Evolutionary conservation across 2,797 vertebrate genomes (phyloP), one percentile per base, ranked within the genome.

Genomic region (Simalia tracyae): DNA sequence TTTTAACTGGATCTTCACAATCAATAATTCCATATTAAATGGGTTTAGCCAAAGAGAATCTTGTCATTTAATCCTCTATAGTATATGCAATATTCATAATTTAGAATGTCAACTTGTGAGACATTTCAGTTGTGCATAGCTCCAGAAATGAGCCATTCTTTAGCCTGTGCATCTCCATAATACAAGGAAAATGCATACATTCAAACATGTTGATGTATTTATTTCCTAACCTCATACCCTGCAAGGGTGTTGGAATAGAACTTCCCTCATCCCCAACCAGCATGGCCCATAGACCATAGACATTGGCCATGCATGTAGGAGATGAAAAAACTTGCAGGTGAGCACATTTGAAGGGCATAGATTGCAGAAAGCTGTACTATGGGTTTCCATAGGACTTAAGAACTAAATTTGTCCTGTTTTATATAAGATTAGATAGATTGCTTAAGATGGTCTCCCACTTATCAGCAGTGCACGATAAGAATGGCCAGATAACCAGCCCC

Each of bases 21-120:
- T 81, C 88, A 86, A 92, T 72, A 72, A 81, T 57, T 84, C 91
- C 59, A 56, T 31, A 60, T 89, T 86, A 86, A 72, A 59, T 86
- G 63, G 36, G 86, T 86, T 68, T 28, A 66, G 12, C 66, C 81
- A 60, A 66, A 60, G 26, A 89, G 28, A 19, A 36, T 68, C 2
- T 92, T 36, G 36, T 60, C 63, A 76, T 81, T 14, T 84, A 92
- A 88, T 54, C 22, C 15, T 57, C 19, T 60, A 19, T 89, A 84
- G 19, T 46, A 59, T 46, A 64, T 66, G 50, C 2, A 88, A 28
- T 24, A 89, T 10, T 36, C 76, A 84, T 66, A 31, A 63, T 92
- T 76, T 36, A 87, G 57, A 76, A 87, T 24, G 17, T 19, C 36
- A 57, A 26, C 68, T 85, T 89, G n/a, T 19, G 19, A 59, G 31